These are phyloP conservation scores for Mactromeris polynyma DNA, from an alignment of 2,888 invertebrate genomes.

Conservation along the genomic window DNA sequence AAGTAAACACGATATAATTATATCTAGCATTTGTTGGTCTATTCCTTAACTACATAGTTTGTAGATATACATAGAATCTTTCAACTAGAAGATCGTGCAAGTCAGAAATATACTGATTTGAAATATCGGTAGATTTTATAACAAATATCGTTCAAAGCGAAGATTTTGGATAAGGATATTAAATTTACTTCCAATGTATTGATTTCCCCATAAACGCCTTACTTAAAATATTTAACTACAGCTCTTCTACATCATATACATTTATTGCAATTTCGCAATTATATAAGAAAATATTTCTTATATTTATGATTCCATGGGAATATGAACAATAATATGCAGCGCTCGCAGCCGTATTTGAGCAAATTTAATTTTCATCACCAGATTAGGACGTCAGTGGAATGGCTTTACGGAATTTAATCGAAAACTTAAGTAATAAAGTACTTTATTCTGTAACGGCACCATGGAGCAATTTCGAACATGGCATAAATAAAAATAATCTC, in stretches of 20 bases:
- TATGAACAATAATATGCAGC: neutral
- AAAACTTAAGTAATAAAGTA: neutral
- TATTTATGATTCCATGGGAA: neutral
- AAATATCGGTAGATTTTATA: too few relatives aligned
- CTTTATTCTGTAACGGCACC: neutral
- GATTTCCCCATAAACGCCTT: neutral
- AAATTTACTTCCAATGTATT: neutral
- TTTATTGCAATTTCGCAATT: neutral
- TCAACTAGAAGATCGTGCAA: too few relatives aligned
- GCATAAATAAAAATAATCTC: neutral
- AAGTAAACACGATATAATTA: too few relatives aligned
- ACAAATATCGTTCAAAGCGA: too few relatives aligned
- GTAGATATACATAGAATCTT: too few relatives aligned
- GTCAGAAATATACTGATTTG: too few relatives aligned
- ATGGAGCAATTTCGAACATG: neutral
- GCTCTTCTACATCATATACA: neutral
- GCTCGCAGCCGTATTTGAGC: neutral
- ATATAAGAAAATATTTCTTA: neutral
- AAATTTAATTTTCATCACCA: constrained; percentile 1
- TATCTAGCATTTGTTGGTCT: too few relatives aligned
- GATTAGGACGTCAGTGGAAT: neutral
- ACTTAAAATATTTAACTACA: neutral
- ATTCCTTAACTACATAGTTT: too few relatives aligned
- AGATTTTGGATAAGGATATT: neutral
- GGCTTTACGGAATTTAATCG: neutral